Conservation (phyloP, 1,140 invertebrate species). For the Diuraphis noxia region DNA sequence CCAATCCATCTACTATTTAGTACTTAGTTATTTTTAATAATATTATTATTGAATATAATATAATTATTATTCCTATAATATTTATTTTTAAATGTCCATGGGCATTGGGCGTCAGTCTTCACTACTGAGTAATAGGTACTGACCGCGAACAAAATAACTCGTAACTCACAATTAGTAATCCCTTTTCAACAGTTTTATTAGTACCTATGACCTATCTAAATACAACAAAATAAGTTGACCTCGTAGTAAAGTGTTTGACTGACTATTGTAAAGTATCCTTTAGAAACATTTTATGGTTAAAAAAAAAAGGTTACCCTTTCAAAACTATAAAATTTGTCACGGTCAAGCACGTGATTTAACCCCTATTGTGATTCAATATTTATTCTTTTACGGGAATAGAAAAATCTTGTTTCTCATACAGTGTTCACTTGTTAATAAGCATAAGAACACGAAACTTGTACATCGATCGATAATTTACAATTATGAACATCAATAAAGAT, state of each 20-base stretch:
- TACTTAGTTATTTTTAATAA: no score
- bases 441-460: not conserved
- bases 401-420: not conserved
- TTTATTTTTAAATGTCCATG: not conserved
- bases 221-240: not conserved
- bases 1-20: no score
- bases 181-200: conserved; percentile 12
- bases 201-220: not conserved
- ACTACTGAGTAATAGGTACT: no score
- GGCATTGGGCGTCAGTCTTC: not conserved
- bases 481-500: not conserved
- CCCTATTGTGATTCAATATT: not conserved
- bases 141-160: not conserved
- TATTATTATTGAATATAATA: no score
- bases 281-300: not conserved
- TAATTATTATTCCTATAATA: not conserved
- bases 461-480: not conserved
- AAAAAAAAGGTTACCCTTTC: not conserved
- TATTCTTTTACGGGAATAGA: not conserved
- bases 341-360: not conserved
- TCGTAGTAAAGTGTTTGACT: not conserved
- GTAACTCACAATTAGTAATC: not conserved
- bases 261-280: not conserved
- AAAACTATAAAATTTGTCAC: conserved; percentile 40
- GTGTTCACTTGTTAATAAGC: not conserved